A percentile compares a stretch with the other conserved stretches of the same genome.
phyloP scores from a whole-genome alignment of 2,888 invertebrate species.

The Synergus itoensis region DNA sequence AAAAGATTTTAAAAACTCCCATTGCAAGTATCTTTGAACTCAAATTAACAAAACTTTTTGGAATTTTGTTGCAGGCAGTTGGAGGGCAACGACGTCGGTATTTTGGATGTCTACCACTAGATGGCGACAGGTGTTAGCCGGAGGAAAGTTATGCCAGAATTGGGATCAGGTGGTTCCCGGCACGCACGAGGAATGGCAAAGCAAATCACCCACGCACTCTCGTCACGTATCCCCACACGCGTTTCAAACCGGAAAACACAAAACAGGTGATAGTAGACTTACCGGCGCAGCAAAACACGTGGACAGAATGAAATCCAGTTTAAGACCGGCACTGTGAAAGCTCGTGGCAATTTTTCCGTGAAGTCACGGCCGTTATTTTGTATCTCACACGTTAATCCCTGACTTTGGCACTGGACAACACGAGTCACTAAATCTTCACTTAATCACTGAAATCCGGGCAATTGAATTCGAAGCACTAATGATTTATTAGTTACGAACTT shows the following conservation, averaged over 20 bases:
- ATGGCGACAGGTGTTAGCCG: slow-evolving; percentile 18
- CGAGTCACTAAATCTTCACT: slow-evolving; percentile 45
- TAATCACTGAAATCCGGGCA: slow-evolving; percentile 33
- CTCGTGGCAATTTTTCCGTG: slow-evolving; percentile 36
- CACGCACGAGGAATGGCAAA: slow-evolving; percentile 31
- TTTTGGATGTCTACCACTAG: neutral
- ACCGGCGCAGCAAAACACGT: slow-evolving; percentile 72
- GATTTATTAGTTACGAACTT: slow-evolving; percentile 43
- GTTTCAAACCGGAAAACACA: slow-evolving; percentile 17
- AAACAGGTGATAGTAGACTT: slow-evolving; percentile 60
- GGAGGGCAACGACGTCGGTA: slow-evolving; percentile 24
- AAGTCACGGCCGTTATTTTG: slow-evolving; percentile 47
- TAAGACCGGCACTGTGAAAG: slow-evolving; percentile 58
- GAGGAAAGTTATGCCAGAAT: slow-evolving; percentile 22
- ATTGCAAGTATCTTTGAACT: neutral
- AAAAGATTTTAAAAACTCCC: neutral
- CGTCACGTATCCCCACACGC: slow-evolving; percentile 24
- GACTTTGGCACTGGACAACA: slow-evolving; percentile 39
- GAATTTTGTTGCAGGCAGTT: neutral
- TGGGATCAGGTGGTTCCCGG: slow-evolving; percentile 44
- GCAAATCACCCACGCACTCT: slow-evolving; percentile 29
- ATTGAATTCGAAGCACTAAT: slow-evolving; percentile 27
- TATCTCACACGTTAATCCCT: slow-evolving; percentile 41
- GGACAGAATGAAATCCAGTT: slow-evolving; percentile 73
- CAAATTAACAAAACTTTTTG: neutral